Percentiles rank a stretch among this genome's conserved stretches.
These are phyloP conservation scores for Alectura lathami DNA, from an alignment of 2,113 vertebrate species.

Conservation along the genomic window DNA sequence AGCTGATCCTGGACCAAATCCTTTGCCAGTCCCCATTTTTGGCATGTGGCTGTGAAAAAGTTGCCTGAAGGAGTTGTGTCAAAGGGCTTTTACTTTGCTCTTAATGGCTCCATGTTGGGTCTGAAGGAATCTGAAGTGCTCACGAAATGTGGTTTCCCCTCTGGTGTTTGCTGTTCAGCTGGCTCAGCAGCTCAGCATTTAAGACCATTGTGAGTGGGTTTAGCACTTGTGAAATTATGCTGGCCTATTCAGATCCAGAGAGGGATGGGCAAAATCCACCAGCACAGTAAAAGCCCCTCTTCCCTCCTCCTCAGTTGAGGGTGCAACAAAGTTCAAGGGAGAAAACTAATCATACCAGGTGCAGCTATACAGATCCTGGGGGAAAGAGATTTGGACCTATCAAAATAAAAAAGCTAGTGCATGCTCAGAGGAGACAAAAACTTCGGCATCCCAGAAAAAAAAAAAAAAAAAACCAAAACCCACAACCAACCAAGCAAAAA, in stretches of 20 bases:
- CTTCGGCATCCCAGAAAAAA: not conserved
- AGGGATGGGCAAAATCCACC: constrained; percentile 50
- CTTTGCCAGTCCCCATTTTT: constrained; percentile 16
- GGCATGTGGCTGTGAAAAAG: constrained; percentile 2
- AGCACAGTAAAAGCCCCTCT: not conserved
- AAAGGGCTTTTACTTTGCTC: constrained; percentile 45
- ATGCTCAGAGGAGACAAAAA: not conserved
- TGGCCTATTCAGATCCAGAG: constrained; percentile 23
- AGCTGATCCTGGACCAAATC: not conserved
- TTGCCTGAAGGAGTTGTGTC: constrained; percentile 8
- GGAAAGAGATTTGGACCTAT: not conserved
- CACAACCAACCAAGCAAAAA: accelerated
- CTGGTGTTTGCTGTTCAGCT: constrained; percentile 71
- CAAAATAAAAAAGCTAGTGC: not conserved
- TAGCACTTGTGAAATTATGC: constrained; percentile 61
- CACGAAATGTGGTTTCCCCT: constrained; percentile 59
- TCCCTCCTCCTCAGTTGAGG: not conserved
- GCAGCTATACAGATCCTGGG: not conserved
- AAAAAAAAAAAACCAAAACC: accelerated
- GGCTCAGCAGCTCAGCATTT: constrained; percentile 64
- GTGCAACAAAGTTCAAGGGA: not conserved
- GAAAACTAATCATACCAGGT: not conserved
- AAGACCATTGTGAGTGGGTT: constrained; percentile 58
- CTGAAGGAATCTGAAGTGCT: constrained; percentile 57
- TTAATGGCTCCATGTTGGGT: constrained; percentile 1